phyloP scores from a whole-genome alignment of 1,140 invertebrate genomes.

The Drosophila lowei region DNA sequence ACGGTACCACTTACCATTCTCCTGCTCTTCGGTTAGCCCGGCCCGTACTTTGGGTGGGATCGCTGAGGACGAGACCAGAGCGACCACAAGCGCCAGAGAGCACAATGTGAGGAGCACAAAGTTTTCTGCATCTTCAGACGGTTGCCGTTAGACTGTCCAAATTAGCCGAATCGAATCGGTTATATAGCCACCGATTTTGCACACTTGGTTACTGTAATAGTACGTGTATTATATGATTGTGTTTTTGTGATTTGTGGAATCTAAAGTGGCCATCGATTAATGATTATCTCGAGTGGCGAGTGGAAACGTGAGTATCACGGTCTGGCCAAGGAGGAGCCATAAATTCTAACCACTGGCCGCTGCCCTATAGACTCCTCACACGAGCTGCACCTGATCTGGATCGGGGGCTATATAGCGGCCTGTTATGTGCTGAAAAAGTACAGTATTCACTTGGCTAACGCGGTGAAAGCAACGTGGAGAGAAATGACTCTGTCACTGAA shows the following conservation, averaged over 20 bases:
- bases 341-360: constrained; percentile 24
- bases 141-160: constrained; percentile 45
- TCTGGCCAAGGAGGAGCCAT: constrained; percentile 30
- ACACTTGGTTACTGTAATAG: constrained; percentile 1
- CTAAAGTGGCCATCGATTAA: constrained; percentile 54
- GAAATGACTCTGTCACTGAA: constrained; percentile 42
- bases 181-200: constrained; percentile 55
- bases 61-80: background rate
- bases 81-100: constrained; percentile 11
- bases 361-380: constrained; percentile 39
- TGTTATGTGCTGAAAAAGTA: constrained; percentile 15
- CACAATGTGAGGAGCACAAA: background rate
- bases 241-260: constrained; percentile 65
- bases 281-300: constrained; percentile 52
- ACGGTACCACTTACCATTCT: too few relatives aligned
- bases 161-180: constrained; percentile 20
- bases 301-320: constrained; percentile 53
- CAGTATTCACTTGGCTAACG: constrained; percentile 51
- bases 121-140: constrained; percentile 7
- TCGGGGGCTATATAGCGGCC: constrained; percentile 54
- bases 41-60: too few relatives aligned
- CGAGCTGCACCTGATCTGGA: constrained; percentile 29
- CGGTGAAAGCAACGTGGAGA: constrained; percentile 29
- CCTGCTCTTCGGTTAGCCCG: too few relatives aligned
- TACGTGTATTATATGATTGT: constrained; percentile 18